Base-by-base conservation (phyloP, 64 coral and sea anemone genomes). In the Montipora efflorescens region DNA sequence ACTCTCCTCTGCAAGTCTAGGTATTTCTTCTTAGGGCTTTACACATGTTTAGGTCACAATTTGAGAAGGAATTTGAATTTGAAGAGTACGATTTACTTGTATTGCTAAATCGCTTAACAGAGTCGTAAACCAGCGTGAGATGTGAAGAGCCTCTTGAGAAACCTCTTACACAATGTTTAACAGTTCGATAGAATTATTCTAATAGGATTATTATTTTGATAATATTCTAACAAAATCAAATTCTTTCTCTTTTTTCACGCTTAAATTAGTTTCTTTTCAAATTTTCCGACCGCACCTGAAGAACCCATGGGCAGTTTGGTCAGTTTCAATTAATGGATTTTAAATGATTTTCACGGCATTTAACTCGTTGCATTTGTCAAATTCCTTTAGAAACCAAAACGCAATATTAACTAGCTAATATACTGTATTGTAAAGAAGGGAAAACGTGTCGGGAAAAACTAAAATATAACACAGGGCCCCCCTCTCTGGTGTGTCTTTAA, bases 111-210 rank as follows among this genome's bases (percentile, higher is more conserved):
- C 36, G 44, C 47, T 70, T 19, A 81, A 81, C 59, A 67, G 36
- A 59, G 58, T 83, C 81, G 58, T 83, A 83, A 18, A 62, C 81
- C 28, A 28, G 74, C 74, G 74, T 76, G 28, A 78, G 15, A n/a
- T 43, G 64, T 67, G 23, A 85, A 85, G 82, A 19, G 66, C 19
- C 66, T 70, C 66, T 85, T 85, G 44, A 85, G 20, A 67, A 71
- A 70, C 59, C 82, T 70, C 82, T 85, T 71, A 44, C 16, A 21
- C 69, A 85, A 85, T 85, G 67, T 85, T 47, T 71, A 49, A 45
- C n/a, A 67, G 61, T 70, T 67, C 67, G 18, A 67, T 19, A 43
- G 59, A 47, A 16, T 77, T 47, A 77, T 77, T 1, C 8, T 9
- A 36, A 57, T 57, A 19, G 47, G 13, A 48, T 49, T 18, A 78